Conservation (phyloP, 1,140 invertebrate genomes). For the Drosophila saltans region DNA sequence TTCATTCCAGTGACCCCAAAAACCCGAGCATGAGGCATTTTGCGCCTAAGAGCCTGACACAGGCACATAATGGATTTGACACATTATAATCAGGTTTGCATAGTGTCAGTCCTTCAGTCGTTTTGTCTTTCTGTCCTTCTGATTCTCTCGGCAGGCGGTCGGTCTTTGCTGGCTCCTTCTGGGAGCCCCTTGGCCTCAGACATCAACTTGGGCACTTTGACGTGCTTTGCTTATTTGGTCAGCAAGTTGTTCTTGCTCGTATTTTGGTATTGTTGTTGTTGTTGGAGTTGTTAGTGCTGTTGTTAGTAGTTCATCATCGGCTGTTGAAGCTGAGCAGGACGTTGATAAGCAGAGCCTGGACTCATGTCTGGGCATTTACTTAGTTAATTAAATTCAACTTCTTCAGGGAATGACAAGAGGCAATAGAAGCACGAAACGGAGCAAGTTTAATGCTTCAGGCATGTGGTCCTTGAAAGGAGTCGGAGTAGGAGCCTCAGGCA, state of each 20-base stretch:
- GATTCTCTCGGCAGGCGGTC: slow-evolving; percentile 16
- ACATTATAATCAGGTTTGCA: slow-evolving; percentile 82
- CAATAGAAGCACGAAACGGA: slow-evolving; percentile 25
- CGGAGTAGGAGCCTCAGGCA: slow-evolving; percentile 14
- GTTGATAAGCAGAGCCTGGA: slow-evolving; percentile 51
- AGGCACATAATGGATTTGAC: slow-evolving; percentile 79
- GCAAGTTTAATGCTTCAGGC: slow-evolving; percentile 43
- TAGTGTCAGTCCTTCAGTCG: slow-evolving; percentile 48
- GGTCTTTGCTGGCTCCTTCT: slow-evolving; percentile 6
- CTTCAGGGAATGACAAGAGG: slow-evolving; percentile 52
- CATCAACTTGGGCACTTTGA: slow-evolving; percentile 58
- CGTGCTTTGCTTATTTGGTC: slow-evolving; percentile 66
- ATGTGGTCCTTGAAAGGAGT: slow-evolving; percentile 29
- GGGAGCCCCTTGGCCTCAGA: slow-evolving; percentile 33
- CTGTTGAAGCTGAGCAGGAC: slow-evolving; percentile 29
- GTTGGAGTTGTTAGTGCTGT: slow-evolving; percentile 23
- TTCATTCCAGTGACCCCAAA: slow-evolving; percentile 40
- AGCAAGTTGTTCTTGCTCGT: slow-evolving; percentile 43
- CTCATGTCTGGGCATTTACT: slow-evolving; percentile 78
- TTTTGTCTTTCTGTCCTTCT: neutral
- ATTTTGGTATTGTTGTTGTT: slow-evolving; percentile 22
- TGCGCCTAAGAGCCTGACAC: slow-evolving; percentile 70
- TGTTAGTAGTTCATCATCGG: slow-evolving; percentile 46
- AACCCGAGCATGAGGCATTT: slow-evolving; percentile 28
- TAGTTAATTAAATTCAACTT: slow-evolving; percentile 81